phyloP scores from a whole-genome alignment of 2,113 vertebrate genomes.

The Leucopternis melanops region DNA sequence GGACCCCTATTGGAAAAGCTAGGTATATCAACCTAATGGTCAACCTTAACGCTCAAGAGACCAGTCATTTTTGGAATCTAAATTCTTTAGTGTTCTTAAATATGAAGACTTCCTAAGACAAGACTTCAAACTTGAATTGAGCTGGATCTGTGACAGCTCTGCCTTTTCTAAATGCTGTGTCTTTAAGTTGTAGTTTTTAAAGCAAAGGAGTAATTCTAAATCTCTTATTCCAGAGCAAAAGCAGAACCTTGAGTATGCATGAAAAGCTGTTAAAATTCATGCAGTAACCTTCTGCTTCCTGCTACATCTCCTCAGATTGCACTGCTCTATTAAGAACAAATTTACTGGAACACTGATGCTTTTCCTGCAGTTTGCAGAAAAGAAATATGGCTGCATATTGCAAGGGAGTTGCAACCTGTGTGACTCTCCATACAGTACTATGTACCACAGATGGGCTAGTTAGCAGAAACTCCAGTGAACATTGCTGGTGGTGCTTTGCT shows the following conservation, averaged over 20 bases:
- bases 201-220: neutral
- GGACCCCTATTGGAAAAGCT: slow-evolving; percentile 6
- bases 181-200: neutral
- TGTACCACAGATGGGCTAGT: neutral
- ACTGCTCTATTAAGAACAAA: neutral
- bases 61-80: neutral
- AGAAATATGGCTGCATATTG: neutral
- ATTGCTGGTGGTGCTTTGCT: neutral
- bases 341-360: neutral
- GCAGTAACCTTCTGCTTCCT: neutral
- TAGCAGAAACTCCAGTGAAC: neutral
- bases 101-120: neutral
- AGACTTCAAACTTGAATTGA: neutral
- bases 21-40: neutral
- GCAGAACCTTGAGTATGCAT: neutral
- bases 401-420: neutral
- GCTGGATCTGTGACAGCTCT: neutral
- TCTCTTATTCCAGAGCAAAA: neutral
- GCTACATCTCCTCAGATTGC: neutral
- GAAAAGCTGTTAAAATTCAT: neutral
- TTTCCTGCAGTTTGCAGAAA: neutral
- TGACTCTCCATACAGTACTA: neutral
- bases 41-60: neutral
- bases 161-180: neutral
- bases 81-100: neutral